Evolutionary conservation across 2,888 invertebrate genomes (phyloP), one percentile per base, ranked within the genome.

Genomic region (Caradrina kadenii): DNA sequence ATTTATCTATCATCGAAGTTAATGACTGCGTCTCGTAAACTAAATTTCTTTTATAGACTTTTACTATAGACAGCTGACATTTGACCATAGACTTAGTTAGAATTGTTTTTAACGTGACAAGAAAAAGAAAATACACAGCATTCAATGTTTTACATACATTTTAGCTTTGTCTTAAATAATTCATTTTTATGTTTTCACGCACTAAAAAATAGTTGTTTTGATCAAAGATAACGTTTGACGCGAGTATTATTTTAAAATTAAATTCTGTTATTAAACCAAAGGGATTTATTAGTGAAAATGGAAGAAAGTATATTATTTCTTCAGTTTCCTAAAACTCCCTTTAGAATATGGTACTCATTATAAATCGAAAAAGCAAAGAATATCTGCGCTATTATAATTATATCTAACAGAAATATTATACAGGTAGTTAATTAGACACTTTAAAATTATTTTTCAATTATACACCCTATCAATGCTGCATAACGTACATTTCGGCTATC

Each of bases 1-100:
- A 58, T 66, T 73, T 73, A 60, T 66, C 60, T 70, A 71, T 77
- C 73, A 84, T 86, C 85, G 84, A 86, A 85, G 68, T 68, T 72
- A 69, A 69, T 74, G 74, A 75, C 73, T 73, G 71, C 59, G 66
- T 64, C 35, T 39, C n/a, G 10, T 53, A 26, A 60, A 17, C 13
- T 66, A 55, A 31, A 63, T 62, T 52, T 56, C 22, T 64, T 64
- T 19, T 7, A 10, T 67, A 67, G 55, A 56, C 45, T 73, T 66
- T 42, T 22, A 42, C 15, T 66, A 53, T 26, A 26, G 26, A 26
- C 26, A 49, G 54, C 17, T 42, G 58, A 75, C 42, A 39, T 39
- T 39, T 39, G 39, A 39, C 31, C 7, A 7, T 67, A 67, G 55
- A 56, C 45, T 73, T 42, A 54, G 19, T 42, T 45, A 45, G 45